A percentile compares a stretch with the other conserved stretches of the same genome.
Evolutionary conservation across 2,113 vertebrate genomes (phyloP).

Genomic region (Ia io): DNA sequence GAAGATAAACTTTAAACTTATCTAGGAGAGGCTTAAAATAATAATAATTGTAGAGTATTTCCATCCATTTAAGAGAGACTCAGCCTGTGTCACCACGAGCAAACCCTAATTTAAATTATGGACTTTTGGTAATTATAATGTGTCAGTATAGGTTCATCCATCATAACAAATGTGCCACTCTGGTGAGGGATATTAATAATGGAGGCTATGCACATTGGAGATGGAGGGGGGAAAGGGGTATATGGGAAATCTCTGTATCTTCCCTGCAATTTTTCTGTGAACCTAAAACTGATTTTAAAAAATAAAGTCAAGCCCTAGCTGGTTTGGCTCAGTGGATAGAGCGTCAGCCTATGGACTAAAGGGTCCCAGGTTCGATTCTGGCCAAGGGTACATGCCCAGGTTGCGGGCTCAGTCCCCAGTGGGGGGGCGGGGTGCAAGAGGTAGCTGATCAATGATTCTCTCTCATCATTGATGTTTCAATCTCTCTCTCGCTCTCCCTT

Average conservation of each 20-base stretch:
- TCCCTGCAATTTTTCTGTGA: not conserved
- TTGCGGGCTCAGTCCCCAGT: no score
- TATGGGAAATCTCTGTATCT: not conserved
- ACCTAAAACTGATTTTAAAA: not conserved
- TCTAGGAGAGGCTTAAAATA: not conserved
- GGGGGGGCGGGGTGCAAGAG: no score
- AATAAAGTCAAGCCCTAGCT: not conserved
- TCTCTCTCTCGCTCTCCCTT: no score
- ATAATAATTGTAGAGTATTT: not conserved
- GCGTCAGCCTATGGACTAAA: no score
- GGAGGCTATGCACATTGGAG: not conserved
- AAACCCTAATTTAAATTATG: not conserved
- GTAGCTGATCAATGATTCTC: no score
- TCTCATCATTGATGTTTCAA: no score
- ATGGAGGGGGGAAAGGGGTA: not conserved
- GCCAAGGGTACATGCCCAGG: no score
- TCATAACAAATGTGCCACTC: not conserved
- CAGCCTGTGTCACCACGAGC: not conserved
- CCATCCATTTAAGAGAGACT: not conserved
- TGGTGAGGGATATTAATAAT: not conserved
- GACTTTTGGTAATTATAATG: not conserved
- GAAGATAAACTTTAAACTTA: not conserved
- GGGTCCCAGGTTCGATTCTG: no score
- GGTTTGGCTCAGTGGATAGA: no score
- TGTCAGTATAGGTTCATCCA: not conserved